These are phyloP conservation scores for Nanorana parkeri DNA, from an alignment of 2,113 vertebrate genomes.

Conservation along the genomic window DNA sequence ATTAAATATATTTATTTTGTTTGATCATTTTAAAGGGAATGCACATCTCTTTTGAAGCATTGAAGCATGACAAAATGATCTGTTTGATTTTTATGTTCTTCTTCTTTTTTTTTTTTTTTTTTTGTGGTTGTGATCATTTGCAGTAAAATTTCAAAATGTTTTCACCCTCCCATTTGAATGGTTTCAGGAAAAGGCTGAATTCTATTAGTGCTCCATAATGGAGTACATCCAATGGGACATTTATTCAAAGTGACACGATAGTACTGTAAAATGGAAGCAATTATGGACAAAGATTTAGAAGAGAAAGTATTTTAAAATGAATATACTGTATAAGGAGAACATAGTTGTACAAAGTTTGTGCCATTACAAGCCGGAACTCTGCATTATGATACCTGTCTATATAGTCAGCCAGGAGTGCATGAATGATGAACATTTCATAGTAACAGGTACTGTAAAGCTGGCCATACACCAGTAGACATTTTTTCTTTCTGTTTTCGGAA, in stretches of 20 bases:
- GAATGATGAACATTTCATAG: no score
- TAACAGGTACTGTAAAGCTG: no score
- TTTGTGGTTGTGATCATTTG: background rate
- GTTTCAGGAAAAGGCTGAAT: background rate
- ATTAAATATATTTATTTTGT: constrained; percentile 57
- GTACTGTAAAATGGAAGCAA: background rate
- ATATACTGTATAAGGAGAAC: background rate
- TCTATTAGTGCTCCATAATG: background rate
- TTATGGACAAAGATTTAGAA: background rate
- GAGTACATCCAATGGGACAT: background rate
- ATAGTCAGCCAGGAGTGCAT: no score
- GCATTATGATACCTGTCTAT: no score
- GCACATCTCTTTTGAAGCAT: constrained; percentile 52
- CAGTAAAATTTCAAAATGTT: background rate
- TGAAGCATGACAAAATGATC: background rate
- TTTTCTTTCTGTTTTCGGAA: no score
- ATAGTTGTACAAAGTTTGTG: no score
- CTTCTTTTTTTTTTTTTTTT: constrained; percentile 30
- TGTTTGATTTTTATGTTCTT: constrained; percentile 11
- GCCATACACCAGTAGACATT: no score
- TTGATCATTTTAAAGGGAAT: constrained; percentile 65
- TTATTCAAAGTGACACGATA: background rate
- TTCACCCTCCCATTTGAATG: background rate
- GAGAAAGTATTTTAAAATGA: background rate
- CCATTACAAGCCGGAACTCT: no score